Conservation (phyloP, 2,797 vertebrate genomes). For the Lagorchestes hirsutus region DNA sequence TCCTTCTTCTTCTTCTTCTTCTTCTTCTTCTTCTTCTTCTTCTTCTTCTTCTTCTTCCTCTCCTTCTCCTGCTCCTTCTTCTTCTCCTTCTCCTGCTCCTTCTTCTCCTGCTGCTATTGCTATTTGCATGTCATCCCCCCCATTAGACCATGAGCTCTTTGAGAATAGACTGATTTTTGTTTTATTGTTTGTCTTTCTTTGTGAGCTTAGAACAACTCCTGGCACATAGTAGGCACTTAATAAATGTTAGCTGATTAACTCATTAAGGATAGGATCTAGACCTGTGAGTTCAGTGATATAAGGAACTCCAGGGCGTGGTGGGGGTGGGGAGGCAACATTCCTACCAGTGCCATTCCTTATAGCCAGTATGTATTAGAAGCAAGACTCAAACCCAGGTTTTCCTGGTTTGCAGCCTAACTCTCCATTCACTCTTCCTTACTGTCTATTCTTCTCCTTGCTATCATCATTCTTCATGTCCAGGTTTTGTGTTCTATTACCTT, state of each 20-base stretch:
- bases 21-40: too few species aligned
- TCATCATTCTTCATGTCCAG: too few species aligned
- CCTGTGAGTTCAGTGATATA: background rate
- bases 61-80: too few species aligned
- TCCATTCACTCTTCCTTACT: background rate
- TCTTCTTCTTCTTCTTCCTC: too few species aligned
- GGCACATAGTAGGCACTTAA: background rate
- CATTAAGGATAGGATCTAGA: background rate
- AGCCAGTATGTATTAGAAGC: background rate
- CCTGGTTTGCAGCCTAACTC: background rate
- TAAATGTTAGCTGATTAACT: background rate
- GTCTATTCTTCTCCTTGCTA: background rate
- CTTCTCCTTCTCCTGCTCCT: too few species aligned
- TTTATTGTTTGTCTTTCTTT: background rate
- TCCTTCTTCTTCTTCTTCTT: too few species aligned
- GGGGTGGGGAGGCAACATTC: background rate
- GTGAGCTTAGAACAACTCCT: background rate
- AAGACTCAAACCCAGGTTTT: background rate
- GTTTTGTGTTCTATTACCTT: background rate
- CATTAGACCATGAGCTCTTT: background rate
- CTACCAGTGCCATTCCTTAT: background rate
- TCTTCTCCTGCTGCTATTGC: too few species aligned
- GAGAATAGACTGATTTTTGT: background rate
- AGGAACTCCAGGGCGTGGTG: background rate
- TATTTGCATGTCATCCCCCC: too few species aligned